Percentiles rank a stretch among this genome's conserved stretches.
phyloP scores from a whole-genome alignment of 2,797 vertebrate genomes.

The Hyperoplus lanceolatus region DNA sequence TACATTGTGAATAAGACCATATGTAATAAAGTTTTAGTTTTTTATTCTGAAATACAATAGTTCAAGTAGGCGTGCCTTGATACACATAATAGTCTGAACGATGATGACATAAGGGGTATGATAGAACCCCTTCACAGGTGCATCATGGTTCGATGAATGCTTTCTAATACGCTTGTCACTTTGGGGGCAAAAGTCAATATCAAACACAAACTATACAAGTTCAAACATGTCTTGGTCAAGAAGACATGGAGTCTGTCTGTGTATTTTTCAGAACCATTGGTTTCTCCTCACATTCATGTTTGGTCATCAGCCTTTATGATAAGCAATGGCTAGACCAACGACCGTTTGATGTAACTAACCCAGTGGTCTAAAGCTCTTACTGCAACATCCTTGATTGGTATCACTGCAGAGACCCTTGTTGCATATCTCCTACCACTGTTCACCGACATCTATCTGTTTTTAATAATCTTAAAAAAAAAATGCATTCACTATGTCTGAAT shows the following conservation, averaged over 20 bases:
- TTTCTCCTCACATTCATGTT: slow-evolving; percentile 71
- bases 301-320: slow-evolving; percentile 73
- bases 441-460: no score
- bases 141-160: slow-evolving; percentile 72
- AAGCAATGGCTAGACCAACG: slow-evolving; percentile 34
- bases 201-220: slow-evolving; percentile 78
- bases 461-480: slow-evolving; percentile 17
- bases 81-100: slow-evolving; percentile 74
- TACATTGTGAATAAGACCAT: slow-evolving; percentile 76
- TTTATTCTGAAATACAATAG: slow-evolving; percentile 57
- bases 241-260: slow-evolving; percentile 38
- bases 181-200: slow-evolving; percentile 58
- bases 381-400: neutral
- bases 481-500: slow-evolving; percentile 52
- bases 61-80: slow-evolving; percentile 78
- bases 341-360: slow-evolving; percentile 14
- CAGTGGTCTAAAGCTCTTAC: slow-evolving; percentile 14
- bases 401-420: slow-evolving; percentile 12
- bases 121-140: slow-evolving; percentile 71
- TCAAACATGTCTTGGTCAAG: slow-evolving; percentile 47
- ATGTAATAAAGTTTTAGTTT: slow-evolving; percentile 50
- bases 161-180: slow-evolving; percentile 58
- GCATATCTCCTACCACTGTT: neutral
- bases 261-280: slow-evolving; percentile 37
- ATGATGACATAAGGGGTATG: slow-evolving; percentile 70